phyloP scores from a whole-genome alignment of 37 sponge, comb jelly and placozoan genomes.

The Chondrosia reniformis region DNA sequence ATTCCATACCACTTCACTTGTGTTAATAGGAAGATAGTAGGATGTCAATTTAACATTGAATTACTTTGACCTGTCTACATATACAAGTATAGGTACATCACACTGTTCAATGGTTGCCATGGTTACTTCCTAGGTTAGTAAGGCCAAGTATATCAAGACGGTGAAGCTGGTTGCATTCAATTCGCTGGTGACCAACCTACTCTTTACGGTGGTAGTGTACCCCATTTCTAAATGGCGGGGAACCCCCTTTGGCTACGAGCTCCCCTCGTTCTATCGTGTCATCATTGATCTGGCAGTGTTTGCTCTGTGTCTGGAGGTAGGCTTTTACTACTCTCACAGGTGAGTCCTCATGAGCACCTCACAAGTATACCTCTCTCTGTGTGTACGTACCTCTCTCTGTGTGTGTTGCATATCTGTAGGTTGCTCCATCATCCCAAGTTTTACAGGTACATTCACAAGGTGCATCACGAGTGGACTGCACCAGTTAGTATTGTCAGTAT shows the following conservation, averaged over 20 bases:
- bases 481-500: slow-evolving; percentile 66
- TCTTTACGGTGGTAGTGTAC: slow-evolving; percentile 45
- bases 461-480: slow-evolving; percentile 91
- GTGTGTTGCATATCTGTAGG: slow-evolving; percentile 25
- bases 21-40: slow-evolving; percentile 30
- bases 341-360: slow-evolving; percentile 13
- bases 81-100: neutral
- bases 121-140: slow-evolving; percentile 42
- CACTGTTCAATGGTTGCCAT: neutral
- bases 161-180: slow-evolving; percentile 49
- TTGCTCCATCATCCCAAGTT: slow-evolving; percentile 68
- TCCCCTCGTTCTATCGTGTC: slow-evolving; percentile 60
- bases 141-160: slow-evolving; percentile 49
- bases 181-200: slow-evolving; percentile 34
- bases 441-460: slow-evolving; percentile 92
- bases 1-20: neutral
- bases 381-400: neutral
- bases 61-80: neutral
- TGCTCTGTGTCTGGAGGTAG: slow-evolving; percentile 54
- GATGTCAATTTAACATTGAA: too few species aligned
- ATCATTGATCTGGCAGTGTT: slow-evolving; percentile 55
- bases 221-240: slow-evolving; percentile 47
- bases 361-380: neutral
- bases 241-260: slow-evolving; percentile 42
- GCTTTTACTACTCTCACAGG: slow-evolving; percentile 91